Evolutionary conservation across 2,888 invertebrate genomes (phyloP).

Genomic region (Rhamphomyia laevipes): DNA sequence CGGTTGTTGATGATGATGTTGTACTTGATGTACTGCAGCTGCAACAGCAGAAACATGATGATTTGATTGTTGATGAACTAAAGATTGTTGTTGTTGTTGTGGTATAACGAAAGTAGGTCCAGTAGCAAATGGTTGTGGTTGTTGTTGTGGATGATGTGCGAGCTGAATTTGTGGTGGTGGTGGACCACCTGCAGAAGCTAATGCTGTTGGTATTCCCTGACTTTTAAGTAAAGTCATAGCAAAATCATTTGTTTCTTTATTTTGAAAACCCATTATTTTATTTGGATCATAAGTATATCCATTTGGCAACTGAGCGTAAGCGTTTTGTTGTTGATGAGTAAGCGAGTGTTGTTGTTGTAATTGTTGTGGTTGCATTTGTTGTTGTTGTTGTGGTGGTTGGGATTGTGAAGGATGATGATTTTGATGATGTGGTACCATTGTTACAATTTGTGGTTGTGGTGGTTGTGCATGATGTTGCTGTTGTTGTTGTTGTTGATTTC

Average conservation of each 20-base stretch:
- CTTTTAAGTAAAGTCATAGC: slow-evolving; percentile 35
- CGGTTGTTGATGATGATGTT: slow-evolving; percentile 50
- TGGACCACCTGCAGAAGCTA: slow-evolving; percentile 14
- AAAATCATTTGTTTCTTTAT: slow-evolving; percentile 36
- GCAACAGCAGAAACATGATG: neutral
- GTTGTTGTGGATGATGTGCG: slow-evolving; percentile 10
- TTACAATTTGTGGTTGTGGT: slow-evolving; percentile 9
- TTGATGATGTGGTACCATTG: neutral
- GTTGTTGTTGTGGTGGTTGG: slow-evolving; percentile 16
- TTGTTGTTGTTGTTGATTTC: slow-evolving; percentile 6
- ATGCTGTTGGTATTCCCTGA: slow-evolving; percentile 23
- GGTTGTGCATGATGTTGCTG: slow-evolving; percentile 7
- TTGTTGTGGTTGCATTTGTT: slow-evolving; percentile 16
- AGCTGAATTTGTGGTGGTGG: slow-evolving; percentile 10
- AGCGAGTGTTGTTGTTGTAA: slow-evolving; percentile 13
- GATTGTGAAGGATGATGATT: slow-evolving; percentile 5
- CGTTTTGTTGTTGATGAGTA: slow-evolving; percentile 14
- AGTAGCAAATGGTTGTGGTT: slow-evolving; percentile 10
- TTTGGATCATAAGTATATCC: slow-evolving; percentile 35
- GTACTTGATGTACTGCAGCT: slow-evolving; percentile 9
- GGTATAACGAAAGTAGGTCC: slow-evolving; percentile 8
- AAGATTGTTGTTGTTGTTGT: neutral
- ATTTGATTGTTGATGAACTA: neutral
- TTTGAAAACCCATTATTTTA: slow-evolving; percentile 37
- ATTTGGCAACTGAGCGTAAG: slow-evolving; percentile 23